These are phyloP conservation scores for Coptodon bakossiorum DNA, from an alignment of 2,113 vertebrate species.

Conservation along the genomic window DNA sequence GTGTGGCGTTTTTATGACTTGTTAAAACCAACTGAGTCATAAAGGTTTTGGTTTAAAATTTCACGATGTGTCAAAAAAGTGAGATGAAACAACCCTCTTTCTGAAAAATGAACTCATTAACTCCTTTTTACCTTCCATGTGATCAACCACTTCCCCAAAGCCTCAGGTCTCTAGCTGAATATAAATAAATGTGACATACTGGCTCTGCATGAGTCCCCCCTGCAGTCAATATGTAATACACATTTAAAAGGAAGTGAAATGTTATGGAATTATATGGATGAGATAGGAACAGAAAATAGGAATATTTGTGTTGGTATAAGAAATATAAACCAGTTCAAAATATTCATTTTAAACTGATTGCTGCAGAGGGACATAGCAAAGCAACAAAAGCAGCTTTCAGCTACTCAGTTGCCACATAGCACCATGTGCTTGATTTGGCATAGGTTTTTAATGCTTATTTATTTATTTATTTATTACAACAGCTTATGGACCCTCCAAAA, in stretches of 20 bases:
- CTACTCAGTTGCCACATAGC: not conserved
- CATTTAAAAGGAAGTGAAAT: not conserved
- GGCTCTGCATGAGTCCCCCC: not conserved
- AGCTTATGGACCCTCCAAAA: not conserved
- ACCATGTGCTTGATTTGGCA: fast-evolving
- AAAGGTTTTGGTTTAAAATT: not conserved
- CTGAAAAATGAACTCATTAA: not conserved
- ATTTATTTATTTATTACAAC: not conserved
- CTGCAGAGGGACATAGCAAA: not conserved
- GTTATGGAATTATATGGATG: not conserved
- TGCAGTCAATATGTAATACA: not conserved
- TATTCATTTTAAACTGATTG: not conserved
- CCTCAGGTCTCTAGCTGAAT: not conserved
- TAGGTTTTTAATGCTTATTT: not conserved
- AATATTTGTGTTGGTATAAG: not conserved
- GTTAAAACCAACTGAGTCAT: not conserved
- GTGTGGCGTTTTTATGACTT: not conserved
- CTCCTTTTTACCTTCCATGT: not conserved
- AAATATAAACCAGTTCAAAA: not conserved
- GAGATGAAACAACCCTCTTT: not conserved
- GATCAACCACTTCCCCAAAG: not conserved
- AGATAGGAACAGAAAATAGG: not conserved
- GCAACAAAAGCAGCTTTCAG: not conserved
- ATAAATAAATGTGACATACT: not conserved
- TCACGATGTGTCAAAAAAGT: not conserved